Evolutionary conservation across 2,888 invertebrate species (phyloP).

Genomic region (Drosophila nigricruria): DNA sequence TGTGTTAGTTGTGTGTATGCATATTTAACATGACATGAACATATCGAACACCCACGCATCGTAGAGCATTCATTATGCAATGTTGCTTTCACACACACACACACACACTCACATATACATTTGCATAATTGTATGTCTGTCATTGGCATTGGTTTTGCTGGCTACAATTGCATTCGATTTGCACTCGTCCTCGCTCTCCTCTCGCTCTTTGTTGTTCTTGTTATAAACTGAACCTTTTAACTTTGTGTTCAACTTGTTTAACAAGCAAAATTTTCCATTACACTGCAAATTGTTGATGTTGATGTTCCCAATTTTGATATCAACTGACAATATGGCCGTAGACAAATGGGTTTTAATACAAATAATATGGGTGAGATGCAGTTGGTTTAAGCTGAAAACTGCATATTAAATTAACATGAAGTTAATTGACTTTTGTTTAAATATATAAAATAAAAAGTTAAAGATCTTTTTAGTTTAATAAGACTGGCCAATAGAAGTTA

Average conservation of each 20-base stretch:
- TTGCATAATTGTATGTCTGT: slow-evolving; percentile 71
- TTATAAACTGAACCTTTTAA: slow-evolving; percentile 72
- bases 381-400: background rate
- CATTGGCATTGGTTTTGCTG: slow-evolving; percentile 68
- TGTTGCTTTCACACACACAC: slow-evolving; percentile 61
- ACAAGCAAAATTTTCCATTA: slow-evolving; percentile 67
- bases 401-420: background rate
- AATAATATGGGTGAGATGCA: background rate
- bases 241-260: slow-evolving; percentile 79
- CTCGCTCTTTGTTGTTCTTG: slow-evolving; percentile 10
- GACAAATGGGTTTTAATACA: background rate
- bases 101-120: slow-evolving; percentile 41
- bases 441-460: no score
- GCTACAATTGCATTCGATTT: slow-evolving; percentile 68
- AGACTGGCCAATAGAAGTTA: no score
- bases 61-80: slow-evolving; percentile 75
- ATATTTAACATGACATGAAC: slow-evolving; percentile 77
- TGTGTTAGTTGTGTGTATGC: slow-evolving; percentile 18
- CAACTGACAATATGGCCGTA: background rate
- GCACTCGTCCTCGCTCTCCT: background rate
- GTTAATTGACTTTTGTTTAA: background rate
- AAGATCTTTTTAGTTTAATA: no score
- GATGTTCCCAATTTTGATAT: slow-evolving; percentile 25
- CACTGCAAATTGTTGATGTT: slow-evolving; percentile 41
- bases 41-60: slow-evolving; percentile 78